Evolutionary conservation across 1,140 invertebrate genomes (phyloP), one percentile per base, ranked within the genome.

Genomic region (Maconellicoccus hirsutus): DNA sequence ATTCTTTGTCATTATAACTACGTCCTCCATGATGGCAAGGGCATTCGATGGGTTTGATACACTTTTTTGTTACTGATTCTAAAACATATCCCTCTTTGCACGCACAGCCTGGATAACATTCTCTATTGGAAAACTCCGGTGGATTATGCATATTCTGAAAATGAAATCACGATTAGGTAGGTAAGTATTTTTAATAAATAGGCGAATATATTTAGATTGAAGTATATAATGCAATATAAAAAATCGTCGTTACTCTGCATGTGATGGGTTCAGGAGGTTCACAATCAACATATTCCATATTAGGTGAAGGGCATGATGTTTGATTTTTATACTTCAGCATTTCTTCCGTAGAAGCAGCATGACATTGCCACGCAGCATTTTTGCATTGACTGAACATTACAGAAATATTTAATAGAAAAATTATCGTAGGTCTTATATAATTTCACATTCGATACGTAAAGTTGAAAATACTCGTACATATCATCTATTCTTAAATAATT

Each of bases 11-110:
- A 21, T 81, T 80, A 77, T 91, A 96, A 76, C 89, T 92, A 23
- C 84, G 82, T 1, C 92, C 91, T 19, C 89, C 91, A 78, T 95
- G 92, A 78, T 93, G 90, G 78, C 93, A 96, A 0, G 92, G 92
- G 76, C 93, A 96, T 38, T 87, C 80, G 0, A 80, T 76, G 0
- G 87, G 83, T 71, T 82, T 78, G 0, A 95, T 84, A 77, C 93
- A 96, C 14, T 79, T 77, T 72, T 86, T 84, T 0, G 83, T 84
- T 4, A 84, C 79, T 0, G 82, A 82, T 75, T 93, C 89, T 2
- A 88, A 79, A 3, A 94, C 87, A 76, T 85, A 91, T 10, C 89
- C 89, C 39, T 83, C 78, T 79, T 87, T 87, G 78, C 91, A 93
- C 72, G 87, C 80, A 76, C 92, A 94, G 1, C 91, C 92, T 0